Percentiles rank a stretch among this genome's conserved stretches.
Conservation (phyloP, 2,888 invertebrate species). For the Pelosia muscerda region DNA sequence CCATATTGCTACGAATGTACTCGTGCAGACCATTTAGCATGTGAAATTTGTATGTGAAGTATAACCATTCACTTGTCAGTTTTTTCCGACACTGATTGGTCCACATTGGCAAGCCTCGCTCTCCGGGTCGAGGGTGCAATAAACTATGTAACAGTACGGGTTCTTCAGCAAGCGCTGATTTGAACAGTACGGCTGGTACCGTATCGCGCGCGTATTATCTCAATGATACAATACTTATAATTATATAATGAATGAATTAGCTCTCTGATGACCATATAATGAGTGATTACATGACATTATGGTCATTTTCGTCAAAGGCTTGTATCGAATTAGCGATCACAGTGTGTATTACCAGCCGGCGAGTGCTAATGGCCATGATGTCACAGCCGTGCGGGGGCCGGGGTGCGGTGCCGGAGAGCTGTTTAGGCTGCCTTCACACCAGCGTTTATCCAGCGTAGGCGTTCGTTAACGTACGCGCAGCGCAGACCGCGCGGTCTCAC, state of each 20-base stretch:
- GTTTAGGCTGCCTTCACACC: too few relatives aligned
- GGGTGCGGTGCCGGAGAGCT: too few relatives aligned
- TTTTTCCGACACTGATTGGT: not conserved
- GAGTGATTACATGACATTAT: conserved; percentile 14
- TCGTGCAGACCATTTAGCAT: not conserved
- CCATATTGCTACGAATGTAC: too few relatives aligned
- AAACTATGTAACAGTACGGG: not conserved
- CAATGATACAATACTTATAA: conserved; percentile 14
- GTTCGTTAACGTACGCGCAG: too few relatives aligned
- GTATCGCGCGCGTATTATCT: conserved; percentile 8
- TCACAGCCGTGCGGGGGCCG: not conserved
- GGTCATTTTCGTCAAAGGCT: conserved; percentile 7
- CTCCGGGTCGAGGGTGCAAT: not conserved
- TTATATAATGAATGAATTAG: conserved; percentile 14
- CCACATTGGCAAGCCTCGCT: not conserved
- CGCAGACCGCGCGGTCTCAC: too few relatives aligned
- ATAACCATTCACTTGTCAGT: not conserved
- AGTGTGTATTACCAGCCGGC: not conserved
- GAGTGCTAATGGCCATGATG: not conserved
- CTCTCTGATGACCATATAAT: conserved; percentile 23
- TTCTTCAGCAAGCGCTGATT: not conserved
- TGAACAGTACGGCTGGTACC: conserved; percentile 3
- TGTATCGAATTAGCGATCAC: conserved; percentile 7
- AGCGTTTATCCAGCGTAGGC: too few relatives aligned
- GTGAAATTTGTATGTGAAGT: too few relatives aligned